Evolutionary conservation across 2,797 vertebrate genomes (phyloP).

Genomic region (Parauchenoglanis punctatus): DNA sequence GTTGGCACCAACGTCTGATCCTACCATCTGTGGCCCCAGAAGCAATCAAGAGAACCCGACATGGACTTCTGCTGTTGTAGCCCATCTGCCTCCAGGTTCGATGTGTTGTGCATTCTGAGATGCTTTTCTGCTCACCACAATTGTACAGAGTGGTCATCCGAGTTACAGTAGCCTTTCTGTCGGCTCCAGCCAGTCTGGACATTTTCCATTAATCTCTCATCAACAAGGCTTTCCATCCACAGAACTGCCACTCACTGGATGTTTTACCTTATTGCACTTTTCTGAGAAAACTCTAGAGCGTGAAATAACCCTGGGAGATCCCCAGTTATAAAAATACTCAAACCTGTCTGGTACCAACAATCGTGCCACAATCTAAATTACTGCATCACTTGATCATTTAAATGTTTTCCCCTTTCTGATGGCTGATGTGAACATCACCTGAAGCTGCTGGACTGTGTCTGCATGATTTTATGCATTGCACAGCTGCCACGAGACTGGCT

Average conservation of each 20-base stretch:
- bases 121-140: not conserved
- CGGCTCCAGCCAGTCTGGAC: not conserved
- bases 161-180: not conserved
- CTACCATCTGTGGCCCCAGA: not conserved
- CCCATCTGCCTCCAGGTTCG: not conserved
- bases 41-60: not conserved
- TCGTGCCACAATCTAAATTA: not conserved
- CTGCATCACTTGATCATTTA: not conserved
- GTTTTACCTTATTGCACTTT: not conserved
- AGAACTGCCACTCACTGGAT: not conserved
- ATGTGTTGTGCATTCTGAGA: too few species aligned
- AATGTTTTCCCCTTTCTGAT: not conserved
- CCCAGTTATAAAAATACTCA: not conserved
- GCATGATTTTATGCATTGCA: not conserved
- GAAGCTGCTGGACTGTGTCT: not conserved
- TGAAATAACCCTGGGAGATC: not conserved
- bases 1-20: not conserved
- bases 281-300: not conserved
- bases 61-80: not conserved
- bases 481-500: not conserved
- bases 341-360: not conserved
- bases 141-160: not conserved
- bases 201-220: not conserved
- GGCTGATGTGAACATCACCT: not conserved
- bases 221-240: not conserved